Evolutionary conservation across 2,888 invertebrate genomes (phyloP), one percentile per base, ranked within the genome.

Genomic region (Meliscaeva auricollis): DNA sequence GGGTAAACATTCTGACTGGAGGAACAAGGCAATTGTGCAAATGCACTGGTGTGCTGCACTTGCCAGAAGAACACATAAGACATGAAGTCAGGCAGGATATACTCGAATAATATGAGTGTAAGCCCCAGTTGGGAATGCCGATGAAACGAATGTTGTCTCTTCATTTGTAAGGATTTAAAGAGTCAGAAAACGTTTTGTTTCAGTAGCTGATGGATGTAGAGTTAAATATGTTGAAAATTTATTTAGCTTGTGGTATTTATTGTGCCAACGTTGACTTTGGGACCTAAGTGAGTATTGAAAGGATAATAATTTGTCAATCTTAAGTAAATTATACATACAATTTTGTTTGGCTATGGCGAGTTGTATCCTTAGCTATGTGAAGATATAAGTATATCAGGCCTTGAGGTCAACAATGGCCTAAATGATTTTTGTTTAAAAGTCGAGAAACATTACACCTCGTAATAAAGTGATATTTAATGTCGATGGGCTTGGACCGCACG

Each of bases 11-110:
- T 20, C 7, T 17, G 17, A 1, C 5, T n/a, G n/a, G 30, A 32
- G 46, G 46, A 64, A 46, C 30, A 64, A 32, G 64, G 13, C 64
- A 64, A 64, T 46, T 64, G 46, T 46, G 11, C 11, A 30, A 64
- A 46, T 64, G 17, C 44, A 46, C 46, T 46, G n/a, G n/a, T n/a
- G 30, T 13, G 64, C 64, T 46, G 46, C 64, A 64, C 17, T 64
- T 64, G 2, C 30, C 17, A 17, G 64, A 6, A 32, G 32, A 46
- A 17, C 6, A 17, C 6, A 62, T 17, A 46, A 44, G 44, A 46
- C 62, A 64, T 30, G 32, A 64, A 60, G n/a, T 44, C 38, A 22
- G 41, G n/a, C 13, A 22, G 11, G 9, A 26, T 58, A 22, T 58
- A n/a, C n/a, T n/a, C n/a, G n/a, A n/a, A n/a, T n/a, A n/a, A n/a